Percentiles rank a stretch among this genome's conserved stretches.
phyloP scores from a whole-genome alignment of 2,113 vertebrate genomes.

The Nothocercus julius region DNA sequence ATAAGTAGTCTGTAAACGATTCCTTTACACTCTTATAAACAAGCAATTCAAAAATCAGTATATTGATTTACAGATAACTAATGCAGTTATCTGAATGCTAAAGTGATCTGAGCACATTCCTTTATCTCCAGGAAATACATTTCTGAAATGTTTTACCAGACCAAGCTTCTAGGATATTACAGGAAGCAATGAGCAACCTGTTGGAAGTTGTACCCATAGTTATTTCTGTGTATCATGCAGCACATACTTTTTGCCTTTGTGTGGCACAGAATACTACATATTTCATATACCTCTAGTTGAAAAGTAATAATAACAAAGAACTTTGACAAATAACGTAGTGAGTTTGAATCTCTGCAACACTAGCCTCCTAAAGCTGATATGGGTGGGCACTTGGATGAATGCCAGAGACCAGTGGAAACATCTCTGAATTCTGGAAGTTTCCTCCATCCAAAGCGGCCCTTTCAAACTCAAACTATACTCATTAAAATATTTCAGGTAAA shows the following conservation, averaged over 20 bases:
- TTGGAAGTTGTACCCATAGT: not conserved
- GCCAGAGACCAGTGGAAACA: not conserved
- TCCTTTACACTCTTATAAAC: slow-evolving; percentile 1
- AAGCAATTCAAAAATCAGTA: slow-evolving; percentile 50
- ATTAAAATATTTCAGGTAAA: not conserved
- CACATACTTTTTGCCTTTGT: not conserved
- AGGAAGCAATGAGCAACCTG: not conserved
- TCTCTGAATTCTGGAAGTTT: slow-evolving; percentile 23
- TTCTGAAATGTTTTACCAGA: not conserved
- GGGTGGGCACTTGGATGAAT: not conserved
- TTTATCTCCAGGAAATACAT: not conserved
- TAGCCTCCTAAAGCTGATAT: not conserved
- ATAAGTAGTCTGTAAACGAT: not conserved
- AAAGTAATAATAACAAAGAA: not conserved
- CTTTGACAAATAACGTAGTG: not conserved
- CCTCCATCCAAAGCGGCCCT: not conserved
- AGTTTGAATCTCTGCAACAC: not conserved
- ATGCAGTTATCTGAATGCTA: not conserved
- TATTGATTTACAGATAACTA: slow-evolving; percentile 42
- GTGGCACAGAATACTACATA: not conserved
- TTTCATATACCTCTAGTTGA: not conserved
- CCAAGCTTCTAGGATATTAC: not conserved
- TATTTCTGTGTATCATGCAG: not conserved
- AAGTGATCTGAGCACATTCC: not conserved
- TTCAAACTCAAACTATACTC: not conserved